These are phyloP conservation scores for Connochaetes taurinus DNA, from an alignment of 2,113 vertebrate species.

Conservation along the genomic window DNA sequence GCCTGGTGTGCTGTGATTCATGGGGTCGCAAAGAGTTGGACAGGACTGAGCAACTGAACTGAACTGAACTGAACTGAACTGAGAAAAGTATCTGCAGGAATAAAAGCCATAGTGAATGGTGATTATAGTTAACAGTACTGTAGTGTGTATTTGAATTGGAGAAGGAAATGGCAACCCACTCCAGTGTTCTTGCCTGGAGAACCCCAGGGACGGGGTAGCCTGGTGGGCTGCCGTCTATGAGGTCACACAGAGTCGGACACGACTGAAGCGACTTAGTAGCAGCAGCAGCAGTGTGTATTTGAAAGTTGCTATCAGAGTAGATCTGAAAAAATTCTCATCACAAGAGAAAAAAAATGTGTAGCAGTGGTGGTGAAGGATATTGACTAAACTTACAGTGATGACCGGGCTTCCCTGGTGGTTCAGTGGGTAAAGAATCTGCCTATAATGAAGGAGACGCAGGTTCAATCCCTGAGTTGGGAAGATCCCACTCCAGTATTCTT, in stretches of 20 bases:
- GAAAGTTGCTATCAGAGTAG: neutral
- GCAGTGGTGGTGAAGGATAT: neutral
- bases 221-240: no score
- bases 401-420: neutral
- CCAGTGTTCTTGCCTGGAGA: no score
- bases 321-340: neutral
- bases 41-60: no score
- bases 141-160: neutral
- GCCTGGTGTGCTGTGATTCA: no score
- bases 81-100: neutral
- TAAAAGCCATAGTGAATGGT: neutral
- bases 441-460: neutral
- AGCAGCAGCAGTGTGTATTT: neutral
- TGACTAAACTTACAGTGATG: neutral
- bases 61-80: no score
- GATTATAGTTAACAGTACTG: neutral
- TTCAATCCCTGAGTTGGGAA: neutral
- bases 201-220: no score
- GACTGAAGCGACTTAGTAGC: no score
- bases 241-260: no score
- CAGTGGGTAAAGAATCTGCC: neutral
- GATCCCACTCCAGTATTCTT: neutral
- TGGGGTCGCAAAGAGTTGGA: no score
- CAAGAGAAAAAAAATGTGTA: neutral
- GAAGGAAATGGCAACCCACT: no score